phyloP scores from a whole-genome alignment of 1,140 invertebrate species.

The Ruditapes philippinarum region DNA sequence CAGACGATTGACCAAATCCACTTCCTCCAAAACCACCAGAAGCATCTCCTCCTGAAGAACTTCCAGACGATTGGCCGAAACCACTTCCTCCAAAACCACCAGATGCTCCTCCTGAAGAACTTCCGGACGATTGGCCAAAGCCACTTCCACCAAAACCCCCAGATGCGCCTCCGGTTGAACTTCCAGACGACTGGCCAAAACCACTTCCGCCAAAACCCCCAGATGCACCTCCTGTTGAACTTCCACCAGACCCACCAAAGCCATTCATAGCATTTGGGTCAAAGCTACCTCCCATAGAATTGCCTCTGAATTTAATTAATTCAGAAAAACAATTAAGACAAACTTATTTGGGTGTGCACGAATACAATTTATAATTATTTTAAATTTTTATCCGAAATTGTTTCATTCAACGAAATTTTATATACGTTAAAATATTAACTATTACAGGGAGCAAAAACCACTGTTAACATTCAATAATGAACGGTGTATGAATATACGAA shows the following conservation, averaged over 20 bases:
- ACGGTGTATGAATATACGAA: no score
- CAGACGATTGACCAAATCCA: slow-evolving; percentile 20
- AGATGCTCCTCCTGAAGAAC: not conserved
- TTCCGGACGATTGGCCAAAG: slow-evolving; percentile 12
- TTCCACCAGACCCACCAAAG: not conserved
- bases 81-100: slow-evolving; percentile 11
- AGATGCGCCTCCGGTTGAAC: not conserved
- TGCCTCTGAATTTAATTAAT: not conserved
- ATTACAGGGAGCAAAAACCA: no score
- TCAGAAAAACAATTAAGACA: no score
- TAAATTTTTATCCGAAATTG: no score
- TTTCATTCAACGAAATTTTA: no score
- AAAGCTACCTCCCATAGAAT: not conserved
- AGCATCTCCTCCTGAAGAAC: not conserved
- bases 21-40: slow-evolving; percentile 16
- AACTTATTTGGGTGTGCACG: no score
- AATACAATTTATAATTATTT: no score
- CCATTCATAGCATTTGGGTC: slow-evolving; percentile 36
- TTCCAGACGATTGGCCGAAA: slow-evolving; percentile 6
- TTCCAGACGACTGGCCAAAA: not conserved
- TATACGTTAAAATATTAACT: no score
- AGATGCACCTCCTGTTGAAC: no score
- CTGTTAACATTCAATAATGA: no score
- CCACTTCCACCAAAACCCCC: slow-evolving; percentile 49
- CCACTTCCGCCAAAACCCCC: slow-evolving; percentile 12